Base-by-base conservation (phyloP, 2,797 vertebrate genomes). In the Hipposideros larvatus region DNA sequence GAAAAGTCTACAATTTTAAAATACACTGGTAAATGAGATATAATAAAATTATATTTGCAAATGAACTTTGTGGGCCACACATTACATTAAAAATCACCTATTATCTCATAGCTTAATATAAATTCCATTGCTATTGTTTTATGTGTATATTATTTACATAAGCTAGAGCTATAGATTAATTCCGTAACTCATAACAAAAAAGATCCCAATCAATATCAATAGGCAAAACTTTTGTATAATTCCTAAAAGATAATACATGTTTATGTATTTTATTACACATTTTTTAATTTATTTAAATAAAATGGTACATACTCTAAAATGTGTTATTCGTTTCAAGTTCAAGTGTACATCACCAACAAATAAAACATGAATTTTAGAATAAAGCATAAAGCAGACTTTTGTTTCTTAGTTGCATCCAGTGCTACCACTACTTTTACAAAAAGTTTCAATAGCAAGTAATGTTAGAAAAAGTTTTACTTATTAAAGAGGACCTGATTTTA, bases 21-120 rank as follows among this genome's bases (percentile, higher is more conserved):
- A 57, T 68, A 41, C 21, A 82, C 13, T 26, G 51, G 41, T 16
- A 87, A 95, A 41, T 55, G 28, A 93, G 7, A 80, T 83, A 78
- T 16, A 87, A 77, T 31, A 87, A 79, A 89, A 94, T 46, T n/a
- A 41, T 34, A 85, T 82, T 82, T 95, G 21, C 11, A 80, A 90
- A 26, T 82, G 7, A 84, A 68, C 85, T 90, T 77, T 73, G 11
- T 37, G 53, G n/a, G 41, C n/a, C 26, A 79, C 26, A 6, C 2
- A 43, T 24, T 82, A 65, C 5, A 80, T 34, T 80, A 59, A n/a
- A 88, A 85, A 78, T 75, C 11, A 34, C 43, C 31, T 31, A 8
- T n/a, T 48, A 14, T 34, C 11, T 70, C 59, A 37, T 0, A 68
- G 8, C 53, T 95, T 11, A 4, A 92, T 28, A 6, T 55, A 70